Base-by-base conservation (phyloP, 53 echinoderm and acorn worm species). In the Crossaster papposus region DNA sequence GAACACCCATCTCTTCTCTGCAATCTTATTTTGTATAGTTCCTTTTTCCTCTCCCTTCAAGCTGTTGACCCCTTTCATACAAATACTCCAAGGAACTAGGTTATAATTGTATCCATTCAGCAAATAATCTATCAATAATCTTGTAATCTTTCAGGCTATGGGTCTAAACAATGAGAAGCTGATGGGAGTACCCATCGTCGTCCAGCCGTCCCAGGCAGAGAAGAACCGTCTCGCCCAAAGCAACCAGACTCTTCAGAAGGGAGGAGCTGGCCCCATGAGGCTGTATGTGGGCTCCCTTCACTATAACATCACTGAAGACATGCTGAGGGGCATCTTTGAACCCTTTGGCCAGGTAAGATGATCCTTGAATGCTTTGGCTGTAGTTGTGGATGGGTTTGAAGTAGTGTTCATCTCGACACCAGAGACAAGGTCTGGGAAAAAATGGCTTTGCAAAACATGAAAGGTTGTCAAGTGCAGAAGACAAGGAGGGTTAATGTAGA, bases 241-340 rank as follows among this genome's bases (percentile, higher is more conserved):
- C 71, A 93, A 92, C 38, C 92, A 93, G 72, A 97, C 94, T 18
- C 81, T 97, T 0, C 97, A 97, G 92, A 97, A 96, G 82, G 97
- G 96, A 52, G 96, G 92, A 36, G 77, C 93, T 0, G 97, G 97
- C 1, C 97, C 97, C 44, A 97, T 97, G 97, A 86, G 97, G 64
- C 93, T 97, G 30, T 97, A 97, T 65, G 97, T 97, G 0, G 97
- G 97, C 79, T 97, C 97, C 18, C 93, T 97, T 11, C 97, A 97
- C 78, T 97, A 94, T 79, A 97, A 97, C 92, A 97, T 97, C 89
- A 97, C 94, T 83, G 97, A 97, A 54, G 94, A 92, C 36, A 97
- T 97, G 97, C 92, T 97, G 37, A 88, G 96, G 70, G 97, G 97
- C 20, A 97, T 97, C 89, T 97, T 97, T 96, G 97, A 97, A 83